Percentiles rank a stretch among this genome's conserved stretches.
phyloP scores from a whole-genome alignment of 2,888 invertebrate species.

The Napeogenes inachia region DNA sequence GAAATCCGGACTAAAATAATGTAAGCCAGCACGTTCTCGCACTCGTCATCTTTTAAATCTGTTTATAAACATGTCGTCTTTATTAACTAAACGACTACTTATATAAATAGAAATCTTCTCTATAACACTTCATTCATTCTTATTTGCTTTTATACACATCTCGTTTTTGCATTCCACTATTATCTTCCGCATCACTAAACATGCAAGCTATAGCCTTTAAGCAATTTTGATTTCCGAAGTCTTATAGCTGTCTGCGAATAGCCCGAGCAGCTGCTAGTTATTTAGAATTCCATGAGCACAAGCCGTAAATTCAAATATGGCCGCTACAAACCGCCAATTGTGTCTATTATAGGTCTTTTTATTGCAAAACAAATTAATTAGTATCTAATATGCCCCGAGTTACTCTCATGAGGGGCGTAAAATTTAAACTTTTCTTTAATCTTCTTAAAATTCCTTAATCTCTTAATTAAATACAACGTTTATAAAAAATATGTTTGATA shows the following conservation, averaged over 20 bases:
- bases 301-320: slow-evolving; percentile 65
- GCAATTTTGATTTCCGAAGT: slow-evolving; percentile 43
- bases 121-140: neutral
- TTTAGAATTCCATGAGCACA: slow-evolving; percentile 56
- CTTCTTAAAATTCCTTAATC: too few relatives aligned
- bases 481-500: too few relatives aligned
- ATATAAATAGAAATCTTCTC: slow-evolving; percentile 19
- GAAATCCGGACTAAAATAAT: slow-evolving; percentile 44
- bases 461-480: too few relatives aligned
- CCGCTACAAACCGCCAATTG: slow-evolving; percentile 59
- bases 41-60: slow-evolving; percentile 40
- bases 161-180: neutral
- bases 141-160: neutral
- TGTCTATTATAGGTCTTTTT: too few relatives aligned
- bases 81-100: slow-evolving; percentile 27
- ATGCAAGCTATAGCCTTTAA: slow-evolving; percentile 19
- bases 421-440: too few relatives aligned
- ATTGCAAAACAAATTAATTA: too few relatives aligned
- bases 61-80: slow-evolving; percentile 45
- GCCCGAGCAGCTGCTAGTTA: slow-evolving; percentile 50
- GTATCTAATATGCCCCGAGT: too few relatives aligned
- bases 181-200: slow-evolving; percentile 2
- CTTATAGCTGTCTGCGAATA: slow-evolving; percentile 45
- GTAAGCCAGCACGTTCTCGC: slow-evolving; percentile 42
- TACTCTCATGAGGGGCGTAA: too few relatives aligned